These are phyloP conservation scores for Xenopus laevis DNA, from an alignment of 2,113 vertebrate species.

Conservation along the genomic window DNA sequence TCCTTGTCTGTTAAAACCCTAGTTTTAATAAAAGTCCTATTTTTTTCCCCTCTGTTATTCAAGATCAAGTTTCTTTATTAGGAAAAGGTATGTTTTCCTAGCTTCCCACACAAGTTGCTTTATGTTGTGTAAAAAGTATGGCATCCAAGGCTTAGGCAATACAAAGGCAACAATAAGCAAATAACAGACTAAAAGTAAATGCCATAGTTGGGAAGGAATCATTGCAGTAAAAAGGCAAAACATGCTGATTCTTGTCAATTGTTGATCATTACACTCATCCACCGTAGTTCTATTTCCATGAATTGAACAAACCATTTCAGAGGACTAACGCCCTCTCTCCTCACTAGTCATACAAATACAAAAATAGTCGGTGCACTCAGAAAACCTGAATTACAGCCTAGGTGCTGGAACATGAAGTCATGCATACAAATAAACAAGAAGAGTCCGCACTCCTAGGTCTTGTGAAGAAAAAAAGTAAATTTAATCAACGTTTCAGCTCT, in stretches of 20 bases:
- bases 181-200: slow-evolving; percentile 36
- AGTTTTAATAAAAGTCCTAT: slow-evolving; percentile 21
- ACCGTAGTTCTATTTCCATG: slow-evolving; percentile 24
- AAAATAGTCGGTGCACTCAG: too few species aligned
- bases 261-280: slow-evolving; percentile 32
- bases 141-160: slow-evolving; percentile 33
- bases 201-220: slow-evolving; percentile 40
- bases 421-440: too few species aligned
- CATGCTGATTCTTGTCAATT: slow-evolving; percentile 41
- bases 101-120: slow-evolving; percentile 42
- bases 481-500: too few species aligned
- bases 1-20: background rate
- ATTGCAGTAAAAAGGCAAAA: slow-evolving; percentile 40
- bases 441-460: too few species aligned
- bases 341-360: slow-evolving; percentile 4
- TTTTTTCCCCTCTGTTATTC: slow-evolving; percentile 10
- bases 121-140: slow-evolving; percentile 30
- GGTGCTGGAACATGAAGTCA: too few species aligned
- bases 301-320: slow-evolving; percentile 29
- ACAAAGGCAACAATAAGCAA: slow-evolving; percentile 40
- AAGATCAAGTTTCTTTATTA: slow-evolving; percentile 22
- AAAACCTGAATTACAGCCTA: too few species aligned
- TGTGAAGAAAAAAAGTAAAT: too few species aligned
- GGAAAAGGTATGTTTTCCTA: slow-evolving; percentile 23
- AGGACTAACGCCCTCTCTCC: slow-evolving; percentile 23